Conservation (phyloP, 2,888 invertebrate species). For the Hypolimnas misippus region DNA sequence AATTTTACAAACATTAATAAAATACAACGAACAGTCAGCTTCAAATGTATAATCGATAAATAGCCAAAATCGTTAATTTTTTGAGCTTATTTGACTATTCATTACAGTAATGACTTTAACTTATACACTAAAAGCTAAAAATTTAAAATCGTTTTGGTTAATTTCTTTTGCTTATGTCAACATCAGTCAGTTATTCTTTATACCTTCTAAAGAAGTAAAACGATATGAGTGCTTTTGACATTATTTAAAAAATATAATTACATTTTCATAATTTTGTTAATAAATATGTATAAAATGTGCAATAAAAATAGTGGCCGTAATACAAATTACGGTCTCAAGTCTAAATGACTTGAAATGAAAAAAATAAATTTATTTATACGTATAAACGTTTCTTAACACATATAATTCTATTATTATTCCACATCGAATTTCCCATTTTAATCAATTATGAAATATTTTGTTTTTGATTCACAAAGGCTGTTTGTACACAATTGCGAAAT, state of each 20-base stretch:
- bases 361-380: constrained; percentile 4
- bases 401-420: constrained; percentile 4
- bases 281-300: not conserved
- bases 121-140: too few species aligned
- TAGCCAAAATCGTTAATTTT: too few species aligned
- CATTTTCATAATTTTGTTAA: not conserved
- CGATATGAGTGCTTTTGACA: constrained; percentile 1
- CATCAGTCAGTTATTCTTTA: constrained; percentile 5
- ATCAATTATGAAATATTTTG: not conserved
- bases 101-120: too few species aligned
- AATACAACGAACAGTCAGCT: too few species aligned
- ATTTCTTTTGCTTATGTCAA: constrained; percentile 4
- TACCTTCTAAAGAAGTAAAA: not conserved
- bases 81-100: too few species aligned
- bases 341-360: constrained; percentile 27
- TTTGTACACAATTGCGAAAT: constrained; percentile 16
- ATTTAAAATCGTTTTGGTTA: not conserved
- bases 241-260: constrained; percentile 4
- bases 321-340: constrained; percentile 37
- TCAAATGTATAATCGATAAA: too few species aligned
- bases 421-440: constrained; percentile 19
- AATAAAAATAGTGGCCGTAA: constrained; percentile 26
- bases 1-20: too few species aligned
- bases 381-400: not conserved
- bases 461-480: not conserved